Base-by-base conservation (phyloP, 2,797 vertebrate genomes). In the Limosa lapponica region DNA sequence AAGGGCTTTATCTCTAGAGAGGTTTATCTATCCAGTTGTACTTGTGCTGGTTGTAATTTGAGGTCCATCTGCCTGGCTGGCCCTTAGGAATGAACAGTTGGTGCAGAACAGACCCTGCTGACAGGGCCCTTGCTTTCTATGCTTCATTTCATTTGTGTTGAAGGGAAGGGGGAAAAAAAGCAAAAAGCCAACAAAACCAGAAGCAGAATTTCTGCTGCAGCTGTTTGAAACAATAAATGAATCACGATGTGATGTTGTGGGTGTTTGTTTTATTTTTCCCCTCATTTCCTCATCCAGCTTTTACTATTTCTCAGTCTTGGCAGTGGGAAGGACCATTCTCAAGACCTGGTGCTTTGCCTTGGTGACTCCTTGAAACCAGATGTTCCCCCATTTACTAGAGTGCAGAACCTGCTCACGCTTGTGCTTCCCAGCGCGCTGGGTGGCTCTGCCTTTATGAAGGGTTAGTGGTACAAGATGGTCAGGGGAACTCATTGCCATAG, bases 361-460 rank as follows among this genome's bases (percentile, higher is more conserved):
- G 1, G 51, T 85, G 41, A 52, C 28, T 77, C 28, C 48, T 23
- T 82, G 80, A 57, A 89, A 49, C 46, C 54, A 61, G n/a, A 43
- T 1, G 4, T 58, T 13, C 5, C 7, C 6, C 13, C 4, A 1
- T 94, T 72, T 62, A 16, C 20, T 67, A 3, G 30, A 78, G 25
- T 3, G n/a, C 71, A 70, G 75, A 82, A 71, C 11, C 16, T 32
- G 34, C 20, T 69, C 0, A 1, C 3, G 5, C 46, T 34, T 1
- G 1, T 17, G 1, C 51, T 83, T 84, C 30, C 15, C 28, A 6
- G 32, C 0, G 1, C 0, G 2, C 39, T 25, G 79, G 17, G 16
- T 46, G 64, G 15, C 66, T 79, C 77, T 72, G n/a, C n/a, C 30
- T 65, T 64, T 64, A 13, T 9, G 25, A 54, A 72, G 57, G 27